phyloP scores from a whole-genome alignment of 2,113 vertebrate species.

The Ailuropoda melanoleuca region DNA sequence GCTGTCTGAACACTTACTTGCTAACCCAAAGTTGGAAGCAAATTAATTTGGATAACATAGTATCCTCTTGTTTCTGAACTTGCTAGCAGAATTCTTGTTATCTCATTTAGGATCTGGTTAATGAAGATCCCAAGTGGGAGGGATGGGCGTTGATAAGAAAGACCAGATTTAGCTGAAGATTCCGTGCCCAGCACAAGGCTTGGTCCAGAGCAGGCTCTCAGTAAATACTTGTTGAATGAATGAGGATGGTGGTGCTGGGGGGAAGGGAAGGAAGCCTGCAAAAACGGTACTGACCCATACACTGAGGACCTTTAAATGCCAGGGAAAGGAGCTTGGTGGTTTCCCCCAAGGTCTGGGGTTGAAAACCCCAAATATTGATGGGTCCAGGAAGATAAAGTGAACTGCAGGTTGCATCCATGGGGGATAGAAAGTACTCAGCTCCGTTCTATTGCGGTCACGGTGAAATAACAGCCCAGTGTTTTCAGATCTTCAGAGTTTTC shows the following conservation, averaged over 20 bases:
- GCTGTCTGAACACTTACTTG: not conserved
- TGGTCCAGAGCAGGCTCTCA: not conserved
- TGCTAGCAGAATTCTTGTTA: not conserved
- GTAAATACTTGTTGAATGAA: not conserved
- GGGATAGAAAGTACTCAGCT: not conserved
- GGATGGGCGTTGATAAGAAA: not conserved
- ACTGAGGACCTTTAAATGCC: not conserved
- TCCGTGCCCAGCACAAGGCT: not conserved
- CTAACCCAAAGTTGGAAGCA: not conserved
- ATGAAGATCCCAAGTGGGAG: not conserved
- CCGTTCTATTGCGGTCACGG: not conserved
- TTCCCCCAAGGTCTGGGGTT: not conserved
- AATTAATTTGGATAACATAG: not conserved
- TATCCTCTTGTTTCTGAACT: not conserved
- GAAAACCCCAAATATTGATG: not conserved
- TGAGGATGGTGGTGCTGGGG: not conserved
- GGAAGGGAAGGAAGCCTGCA: not conserved
- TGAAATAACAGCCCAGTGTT: not conserved
- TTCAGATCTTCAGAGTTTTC: not conserved
- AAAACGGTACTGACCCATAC: not conserved
- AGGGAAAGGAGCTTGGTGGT: not conserved
- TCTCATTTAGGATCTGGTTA: not conserved
- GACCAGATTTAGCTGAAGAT: not conserved
- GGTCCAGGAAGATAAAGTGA: not conserved
- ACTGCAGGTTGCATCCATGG: not conserved